phyloP scores from a whole-genome alignment of 2,888 invertebrate species.

The Deilephila porcellus region DNA sequence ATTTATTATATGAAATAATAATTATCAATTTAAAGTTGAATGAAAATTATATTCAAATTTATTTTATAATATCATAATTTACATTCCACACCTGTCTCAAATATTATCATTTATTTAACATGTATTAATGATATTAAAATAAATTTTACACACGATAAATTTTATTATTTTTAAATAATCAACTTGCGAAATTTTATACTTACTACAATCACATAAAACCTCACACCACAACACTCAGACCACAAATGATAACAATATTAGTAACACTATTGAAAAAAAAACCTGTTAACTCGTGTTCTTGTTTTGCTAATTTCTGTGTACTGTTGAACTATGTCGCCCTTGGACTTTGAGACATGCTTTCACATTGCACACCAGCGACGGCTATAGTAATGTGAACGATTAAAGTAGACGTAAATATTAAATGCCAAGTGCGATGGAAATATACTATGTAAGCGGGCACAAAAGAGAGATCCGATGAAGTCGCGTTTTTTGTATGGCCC shows the following conservation, averaged over 20 bases:
- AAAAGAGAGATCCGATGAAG: neutral
- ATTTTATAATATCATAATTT: too few relatives aligned
- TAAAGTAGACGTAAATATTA: conserved; percentile 10
- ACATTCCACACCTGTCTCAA: too few relatives aligned
- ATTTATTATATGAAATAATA: neutral
- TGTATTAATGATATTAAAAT: neutral
- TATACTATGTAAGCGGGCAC: neutral
- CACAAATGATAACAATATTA: neutral
- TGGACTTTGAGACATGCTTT: conserved; percentile 28
- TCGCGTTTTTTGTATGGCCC: neutral
- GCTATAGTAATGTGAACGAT: conserved; percentile 30
- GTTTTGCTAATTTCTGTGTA: conserved; percentile 15
- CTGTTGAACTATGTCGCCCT: conserved; percentile 11
- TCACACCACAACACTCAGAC: conserved; percentile 12
- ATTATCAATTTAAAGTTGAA: neutral
- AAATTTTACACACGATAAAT: neutral
- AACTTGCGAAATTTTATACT: neutral
- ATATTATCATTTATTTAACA: neutral
- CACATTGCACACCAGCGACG: conserved; percentile 4
- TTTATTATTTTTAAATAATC: neutral
- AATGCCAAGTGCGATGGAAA: neutral
- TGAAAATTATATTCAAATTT: neutral
- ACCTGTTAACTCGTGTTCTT: neutral
- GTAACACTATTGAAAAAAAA: neutral
- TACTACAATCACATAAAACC: neutral